phyloP scores from a whole-genome alignment of 2,797 vertebrate genomes.

The Darevskia nairensis region DNA sequence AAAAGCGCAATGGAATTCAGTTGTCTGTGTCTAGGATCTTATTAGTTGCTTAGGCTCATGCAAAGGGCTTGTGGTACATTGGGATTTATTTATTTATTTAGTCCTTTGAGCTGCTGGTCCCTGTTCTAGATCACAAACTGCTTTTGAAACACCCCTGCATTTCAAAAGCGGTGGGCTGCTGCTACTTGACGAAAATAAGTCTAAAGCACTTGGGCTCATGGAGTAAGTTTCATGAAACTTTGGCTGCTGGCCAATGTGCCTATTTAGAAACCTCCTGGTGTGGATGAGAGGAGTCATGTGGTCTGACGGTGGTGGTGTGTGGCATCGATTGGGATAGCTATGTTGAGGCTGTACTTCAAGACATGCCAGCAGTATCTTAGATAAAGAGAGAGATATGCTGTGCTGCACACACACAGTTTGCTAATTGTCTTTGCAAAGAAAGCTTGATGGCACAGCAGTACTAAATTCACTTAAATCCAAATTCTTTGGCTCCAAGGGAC shows the following conservation, averaged over 20 bases:
- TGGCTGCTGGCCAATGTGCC: neutral
- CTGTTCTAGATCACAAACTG: too few relatives aligned
- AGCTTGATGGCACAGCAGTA: neutral
- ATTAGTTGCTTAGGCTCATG: neutral
- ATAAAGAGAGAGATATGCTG: neutral
- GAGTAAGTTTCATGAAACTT: neutral
- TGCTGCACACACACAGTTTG: neutral
- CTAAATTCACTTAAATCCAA: neutral
- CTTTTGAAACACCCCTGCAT: neutral
- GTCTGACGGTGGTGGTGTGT: neutral
- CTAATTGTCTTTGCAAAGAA: neutral
- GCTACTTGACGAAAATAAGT: neutral
- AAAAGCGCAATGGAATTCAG: neutral
- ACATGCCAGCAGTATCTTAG: neutral
- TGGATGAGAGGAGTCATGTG: neutral
- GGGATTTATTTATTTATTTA: too few relatives aligned
- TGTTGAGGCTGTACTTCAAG: neutral
- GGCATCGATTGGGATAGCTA: neutral
- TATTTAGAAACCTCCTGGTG: neutral
- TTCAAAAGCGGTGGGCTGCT: neutral
- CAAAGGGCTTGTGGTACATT: neutral
- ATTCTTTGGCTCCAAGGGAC: conserved; percentile 38
- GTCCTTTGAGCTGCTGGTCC: too few relatives aligned
- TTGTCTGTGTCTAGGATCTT: neutral
- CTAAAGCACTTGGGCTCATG: neutral